Evolutionary conservation across 2,113 vertebrate species (phyloP).

Genomic region (Lethenteron camtschaticum): DNA sequence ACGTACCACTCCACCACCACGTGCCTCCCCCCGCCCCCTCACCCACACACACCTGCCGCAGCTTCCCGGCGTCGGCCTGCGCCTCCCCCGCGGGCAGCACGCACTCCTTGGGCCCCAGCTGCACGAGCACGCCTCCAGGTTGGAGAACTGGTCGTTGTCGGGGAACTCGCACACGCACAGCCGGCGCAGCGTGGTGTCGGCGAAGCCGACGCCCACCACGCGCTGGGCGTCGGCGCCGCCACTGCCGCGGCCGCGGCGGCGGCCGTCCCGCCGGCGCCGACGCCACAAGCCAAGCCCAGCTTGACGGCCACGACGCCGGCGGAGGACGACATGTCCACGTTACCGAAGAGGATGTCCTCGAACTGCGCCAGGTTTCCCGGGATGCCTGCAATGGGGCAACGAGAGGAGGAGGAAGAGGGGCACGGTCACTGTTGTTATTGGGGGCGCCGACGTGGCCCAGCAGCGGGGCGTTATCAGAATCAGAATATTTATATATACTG

Average conservation of each 20-base stretch:
- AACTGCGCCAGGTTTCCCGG: conserved; percentile 86
- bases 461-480: no score
- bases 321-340: conserved; percentile 35
- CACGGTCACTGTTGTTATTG: no score
- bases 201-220: conserved; percentile 60
- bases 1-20: no score
- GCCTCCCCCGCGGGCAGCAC: conserved; percentile 51
- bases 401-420: no score
- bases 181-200: conserved; percentile 48
- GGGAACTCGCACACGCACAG: conserved; percentile 75
- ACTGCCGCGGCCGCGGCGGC: not conserved
- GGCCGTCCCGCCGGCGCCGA: conserved; percentile 13
- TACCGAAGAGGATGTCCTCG: conserved; percentile 76
- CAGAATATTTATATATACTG: no score
- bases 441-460: no score
- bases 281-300: conserved; percentile 13
- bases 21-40: no score
- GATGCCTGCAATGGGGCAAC: conserved; percentile 36
- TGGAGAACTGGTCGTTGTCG: conserved; percentile 88
- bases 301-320: conserved; percentile 59
- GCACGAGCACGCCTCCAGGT: conserved; percentile 80
- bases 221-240: conserved; percentile 54
- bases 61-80: conserved; percentile 42
- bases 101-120: conserved; percentile 82
- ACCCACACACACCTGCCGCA: conserved; percentile 40